These are phyloP conservation scores for Erebia aethiops DNA, from an alignment of 2,888 invertebrate genomes.

Conservation along the genomic window DNA sequence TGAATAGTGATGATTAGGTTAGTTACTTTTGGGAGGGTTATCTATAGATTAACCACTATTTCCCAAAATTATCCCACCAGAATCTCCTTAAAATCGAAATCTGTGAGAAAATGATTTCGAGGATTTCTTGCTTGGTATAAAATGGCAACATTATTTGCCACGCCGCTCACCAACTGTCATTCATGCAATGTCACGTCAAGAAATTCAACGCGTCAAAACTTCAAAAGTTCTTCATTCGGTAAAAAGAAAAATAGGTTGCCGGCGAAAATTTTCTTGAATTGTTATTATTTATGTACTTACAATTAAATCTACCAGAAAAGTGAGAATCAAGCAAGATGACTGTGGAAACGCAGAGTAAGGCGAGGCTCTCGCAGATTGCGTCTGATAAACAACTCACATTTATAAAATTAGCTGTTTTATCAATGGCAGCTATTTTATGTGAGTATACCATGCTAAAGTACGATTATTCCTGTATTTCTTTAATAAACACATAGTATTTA, in stretches of 20 bases:
- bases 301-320: constrained; percentile 23
- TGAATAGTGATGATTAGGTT: too few relatives aligned
- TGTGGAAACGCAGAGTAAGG: constrained; percentile 64
- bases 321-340: constrained; percentile 58
- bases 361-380: constrained; percentile 69
- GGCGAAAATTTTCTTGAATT: constrained; percentile 55
- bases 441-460: constrained; percentile 72
- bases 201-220: constrained; percentile 39
- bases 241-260: constrained; percentile 66
- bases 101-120: too few relatives aligned
- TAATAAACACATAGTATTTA: background rate
- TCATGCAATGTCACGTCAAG: constrained; percentile 45
- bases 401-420: constrained; percentile 91
- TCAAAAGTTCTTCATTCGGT: constrained; percentile 38
- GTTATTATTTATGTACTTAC: constrained; percentile 48
- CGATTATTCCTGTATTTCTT: background rate
- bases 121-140: too few relatives aligned
- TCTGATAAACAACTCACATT: constrained; percentile 81
- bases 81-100: too few relatives aligned
- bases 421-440: constrained; percentile 96
- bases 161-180: constrained; percentile 67
- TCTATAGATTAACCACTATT: too few relatives aligned
- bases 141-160: constrained; percentile 54
- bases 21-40: too few relatives aligned
- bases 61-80: too few relatives aligned